Evolutionary conservation across 23 tunicate species (phyloP).

Genomic region (Styela clava): DNA sequence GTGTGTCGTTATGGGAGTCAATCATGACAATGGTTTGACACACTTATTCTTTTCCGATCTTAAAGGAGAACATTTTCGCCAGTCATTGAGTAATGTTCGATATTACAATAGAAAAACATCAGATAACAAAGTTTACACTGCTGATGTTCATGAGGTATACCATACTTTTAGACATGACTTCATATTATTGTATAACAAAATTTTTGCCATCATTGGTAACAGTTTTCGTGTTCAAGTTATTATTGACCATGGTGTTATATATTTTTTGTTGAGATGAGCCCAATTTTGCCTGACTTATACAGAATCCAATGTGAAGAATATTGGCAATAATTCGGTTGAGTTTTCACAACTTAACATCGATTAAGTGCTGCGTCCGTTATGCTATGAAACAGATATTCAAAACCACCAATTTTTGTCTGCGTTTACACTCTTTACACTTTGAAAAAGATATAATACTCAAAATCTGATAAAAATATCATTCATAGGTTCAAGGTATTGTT

Average conservation of each 20-base stretch:
- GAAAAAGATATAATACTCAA: too few relatives aligned
- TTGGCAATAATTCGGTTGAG: too few relatives aligned
- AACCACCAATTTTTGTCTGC: too few relatives aligned
- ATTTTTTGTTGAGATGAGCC: too few relatives aligned
- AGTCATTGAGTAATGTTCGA: slow-evolving; percentile 59
- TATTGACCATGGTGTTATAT: not conserved
- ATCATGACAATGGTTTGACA: slow-evolving; percentile 41
- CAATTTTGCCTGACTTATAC: too few relatives aligned
- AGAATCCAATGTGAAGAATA: too few relatives aligned
- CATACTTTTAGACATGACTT: not conserved
- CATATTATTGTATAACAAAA: too few relatives aligned
- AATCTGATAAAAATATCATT: too few relatives aligned
- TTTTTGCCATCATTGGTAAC: not conserved
- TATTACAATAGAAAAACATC: slow-evolving; percentile 59
- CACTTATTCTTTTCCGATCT: slow-evolving; percentile 68
- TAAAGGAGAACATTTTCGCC: slow-evolving; percentile 43
- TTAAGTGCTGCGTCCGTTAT: too few relatives aligned
- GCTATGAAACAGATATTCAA: too few relatives aligned
- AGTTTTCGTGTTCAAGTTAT: not conserved
- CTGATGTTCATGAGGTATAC: slow-evolving; percentile 74
- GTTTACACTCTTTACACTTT: too few relatives aligned
- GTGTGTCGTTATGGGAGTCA: slow-evolving; percentile 87
- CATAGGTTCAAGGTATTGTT: slow-evolving; percentile 59
- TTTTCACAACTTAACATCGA: too few relatives aligned
- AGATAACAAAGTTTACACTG: slow-evolving; percentile 50